Evolutionary conservation across 1,140 invertebrate genomes (phyloP), one percentile per base, ranked within the genome.

Genomic region (Cylas formicarius): DNA sequence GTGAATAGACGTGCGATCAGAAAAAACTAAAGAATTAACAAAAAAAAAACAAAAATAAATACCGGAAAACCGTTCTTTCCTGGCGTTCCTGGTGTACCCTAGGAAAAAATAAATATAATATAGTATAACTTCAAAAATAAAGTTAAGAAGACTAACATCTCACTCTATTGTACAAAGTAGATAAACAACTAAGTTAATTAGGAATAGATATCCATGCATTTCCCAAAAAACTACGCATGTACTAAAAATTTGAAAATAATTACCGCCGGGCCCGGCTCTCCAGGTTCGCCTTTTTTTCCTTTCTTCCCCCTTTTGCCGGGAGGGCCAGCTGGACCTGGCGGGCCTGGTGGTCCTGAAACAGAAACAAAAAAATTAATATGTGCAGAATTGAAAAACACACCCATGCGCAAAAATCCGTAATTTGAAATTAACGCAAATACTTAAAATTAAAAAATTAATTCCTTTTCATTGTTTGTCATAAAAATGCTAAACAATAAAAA

Each of bases 51-150:
- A 67, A 73, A 70, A 62, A 61, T 71, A 71, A 68, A 71, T 87
- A 90, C 86, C 80, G 85, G 86, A 79, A 88, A 88, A 75, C 86
- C 86, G 69, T 85, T 86, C 72, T 87, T 87, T 62, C 85, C 85
- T 54, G 81, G 74, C 56, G 81, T 75, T 67, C 85, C 84, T 65
- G 78, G 73, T 54, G 76, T 68, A 66, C 86, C 86, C 84, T 86
- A 76, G 80, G 80, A 47, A 45, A 58, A 54, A 53, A 54, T 49
- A 48, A 62, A 55, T 60, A 54, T 52, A 57, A 44, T 55, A 50
- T 10, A 53, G 55, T 59, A 55, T 53, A 44, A 60, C 40, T 52
- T 24, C 43, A 18, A 31, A 29, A 28, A 34, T 35, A 40, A 40
- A 34, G 40, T 17, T 36, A 36, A 40, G 47, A 26, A 34, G 23